These are phyloP conservation scores for Pelecanoides urinatrix DNA, from an alignment of 2,113 vertebrate genomes.

Conservation along the genomic window DNA sequence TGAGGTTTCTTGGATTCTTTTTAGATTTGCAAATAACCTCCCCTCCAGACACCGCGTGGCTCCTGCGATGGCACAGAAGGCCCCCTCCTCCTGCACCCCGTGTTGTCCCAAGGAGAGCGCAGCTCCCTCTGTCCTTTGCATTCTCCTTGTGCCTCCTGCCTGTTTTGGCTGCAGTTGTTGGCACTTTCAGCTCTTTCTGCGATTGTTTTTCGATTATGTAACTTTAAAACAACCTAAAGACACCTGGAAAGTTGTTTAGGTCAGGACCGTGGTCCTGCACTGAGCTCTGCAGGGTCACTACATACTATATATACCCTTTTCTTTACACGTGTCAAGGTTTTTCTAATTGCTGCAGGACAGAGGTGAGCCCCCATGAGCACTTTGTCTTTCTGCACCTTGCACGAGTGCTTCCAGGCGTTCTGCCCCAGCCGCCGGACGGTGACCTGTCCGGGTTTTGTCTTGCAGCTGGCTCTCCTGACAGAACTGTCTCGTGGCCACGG, in stretches of 20 bases:
- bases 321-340: background rate
- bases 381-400: background rate
- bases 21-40: background rate
- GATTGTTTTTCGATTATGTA: background rate
- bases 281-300: background rate
- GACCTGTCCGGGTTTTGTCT: background rate
- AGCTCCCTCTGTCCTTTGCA: background rate
- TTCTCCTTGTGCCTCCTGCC: background rate
- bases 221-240: background rate
- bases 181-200: background rate
- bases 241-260: background rate
- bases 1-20: background rate
- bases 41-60: background rate
- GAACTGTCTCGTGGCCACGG: constrained; percentile 80
- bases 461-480: constrained; percentile 87
- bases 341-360: background rate
- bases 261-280: background rate
- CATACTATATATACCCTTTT: background rate
- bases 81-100: rapidly evolving
- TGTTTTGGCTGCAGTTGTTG: background rate
- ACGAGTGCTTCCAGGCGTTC: background rate
- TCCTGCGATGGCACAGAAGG: rapidly evolving
- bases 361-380: rapidly evolving
- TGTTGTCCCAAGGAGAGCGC: rapidly evolving
- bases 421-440: background rate